Evolutionary conservation across 2,113 vertebrate species (phyloP), one percentile per base, ranked within the genome.

Genomic region (Plotosus lineatus): DNA sequence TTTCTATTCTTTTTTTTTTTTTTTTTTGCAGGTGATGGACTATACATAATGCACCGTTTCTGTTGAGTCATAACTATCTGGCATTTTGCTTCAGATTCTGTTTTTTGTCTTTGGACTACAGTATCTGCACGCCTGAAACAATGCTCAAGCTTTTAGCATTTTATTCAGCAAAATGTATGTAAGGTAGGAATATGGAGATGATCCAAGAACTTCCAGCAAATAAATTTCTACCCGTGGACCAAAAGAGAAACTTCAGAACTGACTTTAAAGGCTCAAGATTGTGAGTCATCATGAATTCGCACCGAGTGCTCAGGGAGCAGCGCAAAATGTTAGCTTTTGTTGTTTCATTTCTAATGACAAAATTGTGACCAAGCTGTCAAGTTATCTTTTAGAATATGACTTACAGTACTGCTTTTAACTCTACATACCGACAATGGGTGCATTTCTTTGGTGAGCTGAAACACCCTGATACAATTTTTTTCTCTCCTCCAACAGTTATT

Each of bases 351-450:
- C 31, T 48, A 84, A 77, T 28, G 21, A 46, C 7, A 65, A 58
- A 63, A 31, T 44, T 51, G 19, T 53, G 14, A 44, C 14, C 74
- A 73, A 0, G 2, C 17, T 19, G 6, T 26, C 50, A 65, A 28
- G 81, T 46, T 48, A 63, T 73, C 53, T 66, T n/a, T 61, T 50
- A 75, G 79, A 79, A 56, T 79, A 60, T 28, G 12, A 68, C 23
- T 65, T 51, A 21, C 53, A 19, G 31, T 51, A 21, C 53, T n/a
- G 31, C 7, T 28, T 48, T 74, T 61, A 66, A 78, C 51, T 81
- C 42, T 50, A 75, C 51, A 80, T 31, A 42, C 77, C 71, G 69
- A 75, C 60, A 44, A n/a, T 79, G 33, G 31, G 65, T 83, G 48
- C 51, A 56, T 42, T 78, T 48, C 69, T 48, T 50, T 56, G 63